Base-by-base conservation (phyloP, 1,140 invertebrate genomes). In the Diuraphis noxia region DNA sequence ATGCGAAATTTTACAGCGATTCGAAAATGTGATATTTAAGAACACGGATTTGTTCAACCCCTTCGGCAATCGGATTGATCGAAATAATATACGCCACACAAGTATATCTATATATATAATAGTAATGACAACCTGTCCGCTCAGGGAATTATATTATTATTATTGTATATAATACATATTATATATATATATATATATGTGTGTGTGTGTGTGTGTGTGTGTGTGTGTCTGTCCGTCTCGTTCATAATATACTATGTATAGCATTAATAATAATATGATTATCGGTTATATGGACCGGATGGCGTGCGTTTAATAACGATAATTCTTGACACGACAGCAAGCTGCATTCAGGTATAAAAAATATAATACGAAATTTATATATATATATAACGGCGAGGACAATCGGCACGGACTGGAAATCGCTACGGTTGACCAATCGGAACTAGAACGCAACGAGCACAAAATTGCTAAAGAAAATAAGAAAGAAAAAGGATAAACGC, bases 391-490 rank as follows among this genome's bases (percentile, higher is more conserved):
- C n/a, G 13, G 30, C 84, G 88, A 79, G 40, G 40, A 89, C 63
- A 89, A 89, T 72, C 41, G 63, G 56, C 88, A 77, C 88, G 88
- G 63, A 89, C 63, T 89, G 88, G n/a, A 89, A 89, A 89, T 77
- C 88, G 56, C 63, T 79, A 79, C 63, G 88, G 88, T 77, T 41
- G 88, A 89, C 88, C 88, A 41, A 89, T 56, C 87, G 87, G 87
- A 87, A 87, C 52, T 77, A 89, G 40, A 89, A 52, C 52, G 88
- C 52, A 36, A 63, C 52, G 40, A 63, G 36, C 52, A 36, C 52
- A 38, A 88, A 88, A 88, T 88, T 41, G 46, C 25, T n/a, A 41
- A 40, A 88, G 63, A 49, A 87, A 25, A 41, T 63, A 88, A 88
- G 38, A 88, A 52, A 52, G 23, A 86, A 86, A 86, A 88, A 88